Percentiles rank a stretch among this genome's conserved stretches.
phyloP scores from a whole-genome alignment of 92 coral and sea anemone species.

The Anthopleura xanthogrammica region DNA sequence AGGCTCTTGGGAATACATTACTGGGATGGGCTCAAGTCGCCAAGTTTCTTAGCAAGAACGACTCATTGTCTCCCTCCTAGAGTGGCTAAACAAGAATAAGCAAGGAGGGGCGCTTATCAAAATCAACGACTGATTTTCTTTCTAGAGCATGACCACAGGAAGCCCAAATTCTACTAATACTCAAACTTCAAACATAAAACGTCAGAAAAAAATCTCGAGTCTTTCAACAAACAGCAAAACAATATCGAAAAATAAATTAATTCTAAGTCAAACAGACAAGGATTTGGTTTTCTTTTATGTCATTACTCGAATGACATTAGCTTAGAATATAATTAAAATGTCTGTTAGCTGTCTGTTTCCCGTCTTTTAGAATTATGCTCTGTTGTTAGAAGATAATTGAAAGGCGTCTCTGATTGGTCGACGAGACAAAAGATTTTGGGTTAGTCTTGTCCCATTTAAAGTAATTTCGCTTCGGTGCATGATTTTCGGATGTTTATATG shows the following conservation, averaged over 20 bases:
- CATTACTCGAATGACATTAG: background rate
- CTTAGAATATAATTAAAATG: background rate
- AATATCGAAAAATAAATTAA: background rate
- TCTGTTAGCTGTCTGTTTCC: background rate
- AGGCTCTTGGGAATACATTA: too few species aligned
- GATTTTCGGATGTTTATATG: background rate
- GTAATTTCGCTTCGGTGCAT: slow-evolving; percentile 8
- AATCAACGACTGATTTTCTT: too few species aligned
- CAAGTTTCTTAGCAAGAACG: too few species aligned
- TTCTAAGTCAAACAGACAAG: background rate
- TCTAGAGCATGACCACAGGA: too few species aligned
- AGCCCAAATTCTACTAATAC: background rate
- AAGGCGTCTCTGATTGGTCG: background rate
- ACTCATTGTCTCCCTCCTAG: too few species aligned
- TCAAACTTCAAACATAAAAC: background rate
- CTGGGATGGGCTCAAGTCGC: too few species aligned
- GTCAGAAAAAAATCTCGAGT: background rate
- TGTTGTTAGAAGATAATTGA: background rate
- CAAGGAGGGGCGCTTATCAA: too few species aligned
- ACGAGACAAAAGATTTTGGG: background rate
- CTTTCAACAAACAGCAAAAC: background rate
- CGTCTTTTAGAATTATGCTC: background rate
- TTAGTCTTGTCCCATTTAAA: background rate
- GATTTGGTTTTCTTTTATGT: background rate
- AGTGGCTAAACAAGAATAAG: too few species aligned